phyloP scores from a whole-genome alignment of 1,140 invertebrate genomes.

The Drosophila navojoa region DNA sequence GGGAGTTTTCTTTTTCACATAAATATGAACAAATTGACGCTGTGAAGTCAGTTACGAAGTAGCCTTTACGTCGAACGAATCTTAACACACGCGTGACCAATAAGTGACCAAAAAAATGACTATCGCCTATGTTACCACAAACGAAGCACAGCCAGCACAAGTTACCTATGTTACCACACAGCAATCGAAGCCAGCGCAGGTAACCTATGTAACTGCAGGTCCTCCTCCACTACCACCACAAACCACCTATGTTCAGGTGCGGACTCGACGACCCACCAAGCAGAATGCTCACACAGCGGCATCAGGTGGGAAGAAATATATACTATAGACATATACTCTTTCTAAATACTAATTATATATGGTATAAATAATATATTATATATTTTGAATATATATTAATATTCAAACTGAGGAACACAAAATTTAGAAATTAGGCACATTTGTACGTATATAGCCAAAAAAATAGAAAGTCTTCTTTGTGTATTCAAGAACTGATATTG shows the following conservation, averaged over 20 bases:
- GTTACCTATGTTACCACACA: constrained; percentile 1
- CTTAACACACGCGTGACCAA: too few species aligned
- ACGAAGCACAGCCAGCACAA: background rate
- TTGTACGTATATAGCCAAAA: too few species aligned
- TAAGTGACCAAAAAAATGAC: constrained; percentile 12
- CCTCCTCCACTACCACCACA: background rate
- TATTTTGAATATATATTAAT: too few species aligned
- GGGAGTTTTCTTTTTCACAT: constrained; percentile 4
- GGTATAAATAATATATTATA: too few species aligned
- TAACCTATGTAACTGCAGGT: constrained; percentile 4
- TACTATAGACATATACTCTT: too few species aligned
- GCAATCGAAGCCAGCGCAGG: background rate
- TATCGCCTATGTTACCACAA: background rate
- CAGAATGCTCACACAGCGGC: background rate
- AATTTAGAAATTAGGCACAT: too few species aligned
- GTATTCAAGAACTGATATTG: too few species aligned
- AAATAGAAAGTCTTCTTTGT: too few species aligned
- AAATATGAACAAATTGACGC: constrained; percentile 7
- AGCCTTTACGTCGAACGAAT: constrained; percentile 22
- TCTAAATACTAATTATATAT: too few species aligned
- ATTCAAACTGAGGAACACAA: background rate
- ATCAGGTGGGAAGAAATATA: constrained; percentile 23
- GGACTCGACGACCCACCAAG: background rate
- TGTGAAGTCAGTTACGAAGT: constrained; percentile 18
- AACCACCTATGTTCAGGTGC: constrained; percentile 8